phyloP scores from a whole-genome alignment of 1,140 invertebrate species.

The Rhyzopertha dominica region DNA sequence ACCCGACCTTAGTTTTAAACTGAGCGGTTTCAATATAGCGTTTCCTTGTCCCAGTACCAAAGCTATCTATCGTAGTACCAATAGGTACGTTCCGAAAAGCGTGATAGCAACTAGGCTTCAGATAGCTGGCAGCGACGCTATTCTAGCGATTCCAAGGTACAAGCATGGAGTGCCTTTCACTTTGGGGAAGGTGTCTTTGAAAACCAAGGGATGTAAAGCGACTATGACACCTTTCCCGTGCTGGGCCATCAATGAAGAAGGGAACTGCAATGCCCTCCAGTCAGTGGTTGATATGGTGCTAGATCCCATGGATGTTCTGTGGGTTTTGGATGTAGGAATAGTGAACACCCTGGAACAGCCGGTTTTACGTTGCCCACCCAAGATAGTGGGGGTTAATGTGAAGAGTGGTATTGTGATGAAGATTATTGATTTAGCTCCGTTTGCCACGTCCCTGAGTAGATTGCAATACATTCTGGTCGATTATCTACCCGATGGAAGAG shows the following conservation, averaged over 20 bases:
- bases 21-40: constrained; percentile 47
- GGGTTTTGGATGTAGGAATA: constrained; percentile 63
- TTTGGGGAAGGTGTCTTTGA: constrained; percentile 52
- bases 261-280: constrained; percentile 56
- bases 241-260: constrained; percentile 59
- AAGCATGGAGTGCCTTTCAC: constrained; percentile 56
- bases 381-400: constrained; percentile 59
- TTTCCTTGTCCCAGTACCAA: constrained; percentile 56
- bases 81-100: constrained; percentile 54
- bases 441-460: constrained; percentile 51
- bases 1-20: constrained; percentile 35
- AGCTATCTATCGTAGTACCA: constrained; percentile 53
- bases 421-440: constrained; percentile 52
- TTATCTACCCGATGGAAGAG: constrained; percentile 47
- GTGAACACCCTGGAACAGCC: constrained; percentile 60
- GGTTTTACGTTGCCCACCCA: constrained; percentile 58
- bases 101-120: constrained; percentile 58
- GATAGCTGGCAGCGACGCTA: constrained; percentile 53
- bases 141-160: constrained; percentile 55
- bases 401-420: constrained; percentile 57
- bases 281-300: constrained; percentile 56
- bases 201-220: constrained; percentile 46
- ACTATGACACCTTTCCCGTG: constrained; percentile 55
- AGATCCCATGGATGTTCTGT: constrained; percentile 57
- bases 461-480: constrained; percentile 62